Conservation (phyloP, 2,888 invertebrate genomes). For the Polydrusus tereticollis region DNA sequence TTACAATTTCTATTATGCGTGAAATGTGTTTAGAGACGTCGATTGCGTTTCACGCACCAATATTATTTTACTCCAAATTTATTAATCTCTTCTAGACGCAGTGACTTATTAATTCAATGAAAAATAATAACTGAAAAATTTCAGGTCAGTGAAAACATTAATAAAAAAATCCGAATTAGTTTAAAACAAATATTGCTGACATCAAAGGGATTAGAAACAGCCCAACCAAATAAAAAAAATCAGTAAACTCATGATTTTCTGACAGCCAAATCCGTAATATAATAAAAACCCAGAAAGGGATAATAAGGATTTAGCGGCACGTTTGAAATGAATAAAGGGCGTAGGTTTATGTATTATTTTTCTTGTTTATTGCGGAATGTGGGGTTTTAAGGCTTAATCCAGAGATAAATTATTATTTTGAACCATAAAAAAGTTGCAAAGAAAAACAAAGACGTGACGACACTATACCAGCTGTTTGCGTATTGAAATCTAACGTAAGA, state of each 20-base stretch:
- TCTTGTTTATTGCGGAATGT: slow-evolving; percentile 38
- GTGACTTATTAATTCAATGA: too few species aligned
- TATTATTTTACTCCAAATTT: too few species aligned
- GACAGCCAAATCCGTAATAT: slow-evolving; percentile 25
- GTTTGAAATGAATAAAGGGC: slow-evolving; percentile 40
- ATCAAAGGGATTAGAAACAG: background rate
- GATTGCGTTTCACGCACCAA: too few species aligned
- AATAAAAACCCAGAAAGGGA: slow-evolving; percentile 33
- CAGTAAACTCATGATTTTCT: slow-evolving; percentile 13
- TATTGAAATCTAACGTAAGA: background rate
- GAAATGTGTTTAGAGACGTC: too few species aligned
- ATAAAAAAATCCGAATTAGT: background rate
- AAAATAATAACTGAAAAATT: background rate
- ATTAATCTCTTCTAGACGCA: too few species aligned
- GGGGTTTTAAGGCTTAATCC: slow-evolving; percentile 17
- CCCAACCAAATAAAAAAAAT: slow-evolving; percentile 2
- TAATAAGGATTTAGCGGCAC: slow-evolving; percentile 39
- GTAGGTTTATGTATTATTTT: slow-evolving; percentile 38
- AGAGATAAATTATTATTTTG: slow-evolving; percentile 33
- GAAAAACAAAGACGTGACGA: slow-evolving; percentile 8
- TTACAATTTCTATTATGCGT: too few species aligned
- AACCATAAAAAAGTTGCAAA: slow-evolving; percentile 28
- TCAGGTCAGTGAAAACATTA: background rate
- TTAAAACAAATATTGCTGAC: slow-evolving; percentile 7
- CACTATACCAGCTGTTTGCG: background rate